These are phyloP conservation scores for Pomacea maculata DNA, from an alignment of 1,140 invertebrate species.

Conservation along the genomic window DNA sequence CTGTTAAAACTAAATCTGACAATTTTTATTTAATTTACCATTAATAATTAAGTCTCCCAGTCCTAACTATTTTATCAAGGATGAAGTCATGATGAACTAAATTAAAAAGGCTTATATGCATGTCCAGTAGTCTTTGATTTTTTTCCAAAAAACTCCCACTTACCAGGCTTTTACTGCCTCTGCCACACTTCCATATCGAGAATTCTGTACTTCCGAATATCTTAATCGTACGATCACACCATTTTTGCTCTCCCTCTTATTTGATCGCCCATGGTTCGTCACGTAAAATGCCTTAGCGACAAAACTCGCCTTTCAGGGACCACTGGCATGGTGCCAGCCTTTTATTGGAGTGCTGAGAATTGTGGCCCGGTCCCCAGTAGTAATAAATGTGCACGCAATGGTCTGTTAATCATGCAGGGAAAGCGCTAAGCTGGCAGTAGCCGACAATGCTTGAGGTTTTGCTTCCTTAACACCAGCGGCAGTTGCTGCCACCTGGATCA, in stretches of 20 bases:
- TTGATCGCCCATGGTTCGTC: constrained; percentile 6
- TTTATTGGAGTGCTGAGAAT: neutral
- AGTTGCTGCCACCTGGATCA: constrained; percentile 17
- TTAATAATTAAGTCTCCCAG: no score
- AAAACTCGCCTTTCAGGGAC: constrained; percentile 4
- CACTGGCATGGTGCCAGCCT: constrained; percentile 21
- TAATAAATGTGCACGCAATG: neutral
- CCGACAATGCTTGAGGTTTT: constrained; percentile 3
- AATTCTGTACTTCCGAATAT: neutral
- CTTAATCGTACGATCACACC: neutral
- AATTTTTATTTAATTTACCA: no score
- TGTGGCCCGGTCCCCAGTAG: neutral
- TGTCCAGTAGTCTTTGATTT: neutral
- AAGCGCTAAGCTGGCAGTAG: neutral
- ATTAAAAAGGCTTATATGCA: neutral
- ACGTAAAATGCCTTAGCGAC: neutral
- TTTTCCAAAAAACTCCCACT: neutral
- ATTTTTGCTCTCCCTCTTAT: no score
- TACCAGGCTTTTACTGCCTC: neutral
- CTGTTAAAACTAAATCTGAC: no score
- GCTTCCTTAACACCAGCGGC: constrained; percentile 24
- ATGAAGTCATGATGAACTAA: no score
- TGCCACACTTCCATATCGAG: neutral
- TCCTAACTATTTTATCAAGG: no score
- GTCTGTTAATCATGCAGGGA: neutral